Percentiles rank a stretch among this genome's conserved stretches.
Evolutionary conservation across 2,113 vertebrate genomes (phyloP).

Genomic region (Eidolon helvum): DNA sequence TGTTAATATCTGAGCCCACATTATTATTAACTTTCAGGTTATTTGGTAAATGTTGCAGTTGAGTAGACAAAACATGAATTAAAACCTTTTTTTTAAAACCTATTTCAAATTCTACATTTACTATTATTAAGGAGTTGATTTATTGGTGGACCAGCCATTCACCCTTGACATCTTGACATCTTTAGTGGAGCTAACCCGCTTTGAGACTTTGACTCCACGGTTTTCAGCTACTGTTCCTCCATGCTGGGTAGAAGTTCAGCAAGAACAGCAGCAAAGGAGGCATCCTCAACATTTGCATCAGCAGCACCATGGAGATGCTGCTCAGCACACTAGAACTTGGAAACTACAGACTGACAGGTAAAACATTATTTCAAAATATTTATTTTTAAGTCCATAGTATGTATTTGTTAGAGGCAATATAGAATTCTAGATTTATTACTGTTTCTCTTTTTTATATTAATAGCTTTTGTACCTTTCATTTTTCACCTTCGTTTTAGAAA

Average conservation of each 20-base stretch:
- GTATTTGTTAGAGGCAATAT: background rate
- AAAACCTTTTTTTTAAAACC: background rate
- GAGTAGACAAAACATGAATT: background rate
- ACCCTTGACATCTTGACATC: slow-evolving; percentile 93
- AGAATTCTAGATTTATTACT: background rate
- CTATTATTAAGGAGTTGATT: slow-evolving; percentile 91
- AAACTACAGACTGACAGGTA: slow-evolving; percentile 97
- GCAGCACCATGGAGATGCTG: slow-evolving; percentile 98
- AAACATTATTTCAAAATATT: background rate
- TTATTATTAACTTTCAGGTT: background rate
- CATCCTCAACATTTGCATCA: slow-evolving; percentile 98
- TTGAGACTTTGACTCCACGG: slow-evolving; percentile 96
- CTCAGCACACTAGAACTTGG: slow-evolving; percentile 98
- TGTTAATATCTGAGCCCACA: background rate
- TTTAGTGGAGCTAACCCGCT: slow-evolving; percentile 96
- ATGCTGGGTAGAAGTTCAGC: slow-evolving; percentile 98
- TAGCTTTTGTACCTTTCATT: background rate
- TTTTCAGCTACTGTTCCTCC: slow-evolving; percentile 99
- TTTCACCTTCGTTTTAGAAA: slow-evolving; percentile 41
- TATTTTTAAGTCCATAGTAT: background rate
- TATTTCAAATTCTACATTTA: slow-evolving; percentile 4
- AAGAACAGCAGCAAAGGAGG: slow-evolving; percentile 97
- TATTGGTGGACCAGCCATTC: slow-evolving; percentile 95
- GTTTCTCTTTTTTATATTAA: background rate
- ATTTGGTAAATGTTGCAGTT: slow-evolving; percentile 1